Evolutionary conservation across 2,888 invertebrate species (phyloP), one percentile per base, ranked within the genome.

Genomic region (Selenia dentaria): DNA sequence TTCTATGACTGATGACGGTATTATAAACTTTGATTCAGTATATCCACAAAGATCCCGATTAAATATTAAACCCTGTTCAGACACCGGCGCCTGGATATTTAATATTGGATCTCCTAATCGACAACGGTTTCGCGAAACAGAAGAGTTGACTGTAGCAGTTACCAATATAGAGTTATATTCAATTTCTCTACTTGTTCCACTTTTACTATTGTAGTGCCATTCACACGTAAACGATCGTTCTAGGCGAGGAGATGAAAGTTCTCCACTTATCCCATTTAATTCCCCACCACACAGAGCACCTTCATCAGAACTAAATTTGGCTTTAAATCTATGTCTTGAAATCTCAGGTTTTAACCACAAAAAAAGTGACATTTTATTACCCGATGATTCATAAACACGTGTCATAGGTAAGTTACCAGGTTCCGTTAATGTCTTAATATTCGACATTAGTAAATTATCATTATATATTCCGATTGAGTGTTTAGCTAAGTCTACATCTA

Each of bases 281-380:
- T 64, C 54, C 37, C 80, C 87, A 2, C 90, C 90, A 52, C 90
- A 90, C 25, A 86, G 38, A 4, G 78, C 69, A 45, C 91, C 87
- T 59, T 94, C 92, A 37, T 92, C 80, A 0, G 95, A 94, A 8
- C 85, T 89, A 73, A 93, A 98, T 34, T 83, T 92, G 0, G 95
- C 92, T 78, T 93, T 93, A 69, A 97, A 95, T 9, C 96, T 95
- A 46, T 94, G 92, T 47, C 92, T 92, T 6, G 79, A 80, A 9
- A 72, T 67, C 1, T 70, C 63, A 2, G 81, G 69, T 6, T 81
- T 68, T n/a, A 93, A 80, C 76, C 92, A 92, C 59, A 94, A 93
- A 48, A 87, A 86, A 6, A 97, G 67, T 8, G 84, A 71, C 90
- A 96, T 91, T 18, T 76, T 83, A 64, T 94, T 94, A 22, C 93